A percentile compares a stretch with the other conserved stretches of the same genome.
Evolutionary conservation across 2,797 vertebrate genomes (phyloP).

Genomic region (Argya squamiceps): DNA sequence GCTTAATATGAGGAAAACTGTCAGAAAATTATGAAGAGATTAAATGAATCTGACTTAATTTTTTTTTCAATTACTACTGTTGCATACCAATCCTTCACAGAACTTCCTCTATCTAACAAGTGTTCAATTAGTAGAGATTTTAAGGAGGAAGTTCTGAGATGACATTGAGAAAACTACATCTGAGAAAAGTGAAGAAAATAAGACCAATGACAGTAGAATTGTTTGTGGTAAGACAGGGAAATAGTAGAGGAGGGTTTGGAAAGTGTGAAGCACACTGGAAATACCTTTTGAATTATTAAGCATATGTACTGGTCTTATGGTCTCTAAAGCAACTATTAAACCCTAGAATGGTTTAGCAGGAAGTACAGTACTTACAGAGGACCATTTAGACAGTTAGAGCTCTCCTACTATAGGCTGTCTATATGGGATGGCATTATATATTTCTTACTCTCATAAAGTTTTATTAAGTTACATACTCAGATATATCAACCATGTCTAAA

Average conservation of each 20-base stretch:
- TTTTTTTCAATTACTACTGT: neutral
- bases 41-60: neutral
- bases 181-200: neutral
- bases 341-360: neutral
- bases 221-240: neutral
- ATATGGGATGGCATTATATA: neutral
- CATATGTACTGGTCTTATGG: neutral
- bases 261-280: conserved; percentile 10
- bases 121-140: neutral
- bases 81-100: neutral
- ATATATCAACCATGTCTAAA: neutral
- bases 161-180: neutral
- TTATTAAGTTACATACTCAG: neutral
- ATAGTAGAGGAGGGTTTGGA: neutral
- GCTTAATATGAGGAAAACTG: neutral
- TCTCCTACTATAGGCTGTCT: neutral
- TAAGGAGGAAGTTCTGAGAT: neutral
- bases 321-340: neutral
- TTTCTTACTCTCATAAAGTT: neutral
- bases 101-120: neutral
- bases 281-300: neutral
- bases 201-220: neutral
- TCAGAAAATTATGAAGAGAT: neutral
- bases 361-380: neutral
- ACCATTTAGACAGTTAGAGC: neutral